Evolutionary conservation across 2,888 invertebrate species (phyloP), one percentile per base, ranked within the genome.

Genomic region (Chelonus formosanus): DNA sequence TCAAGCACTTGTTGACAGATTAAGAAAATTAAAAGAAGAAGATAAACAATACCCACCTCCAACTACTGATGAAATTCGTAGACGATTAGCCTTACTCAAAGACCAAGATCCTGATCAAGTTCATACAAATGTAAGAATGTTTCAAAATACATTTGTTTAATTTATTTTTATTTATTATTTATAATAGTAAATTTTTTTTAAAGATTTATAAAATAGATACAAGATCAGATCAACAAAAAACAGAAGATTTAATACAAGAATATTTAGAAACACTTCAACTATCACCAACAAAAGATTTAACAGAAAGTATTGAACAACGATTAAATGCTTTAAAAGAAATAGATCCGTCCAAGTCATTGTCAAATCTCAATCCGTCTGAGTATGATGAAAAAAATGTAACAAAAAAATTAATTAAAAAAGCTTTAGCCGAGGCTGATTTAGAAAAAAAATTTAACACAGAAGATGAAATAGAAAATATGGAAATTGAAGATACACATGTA

Each of bases 171-270:
- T 10, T n/a, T 36, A 55, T 40, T 31, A 5, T 55, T 20, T 20
- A 20, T 48, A 48, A 48, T 10, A 31, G 31, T 31, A 6, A 44
- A 35, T 53, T 63, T 59, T 47, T 62, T 43, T 64, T 67, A 0
- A 35, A 83, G 82, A 72, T 80, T 36, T 67, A 81, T 61, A 62
- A 72, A 45, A 86, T 86, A 10, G 91, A 92, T 74, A 85, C 86
- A 52, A 87, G 90, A 80, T 88, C 89, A 8, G 90, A 91, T 67
- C 74, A 91, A 77, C 89, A 93, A 74, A 91, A 92, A 84, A 88
- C 88, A 32, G 88, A 92, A 76, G 90, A 91, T 75, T 84, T 94
- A n/a, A 78, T 94, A 66, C 84, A 85, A 61, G 84, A 87, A 71
- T 87, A 86, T 74, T 68, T 84, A 5, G 84, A 79, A 56, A 86